These are phyloP conservation scores for Phrynosoma platyrhinos DNA, from an alignment of 2,113 vertebrate genomes.

Conservation along the genomic window DNA sequence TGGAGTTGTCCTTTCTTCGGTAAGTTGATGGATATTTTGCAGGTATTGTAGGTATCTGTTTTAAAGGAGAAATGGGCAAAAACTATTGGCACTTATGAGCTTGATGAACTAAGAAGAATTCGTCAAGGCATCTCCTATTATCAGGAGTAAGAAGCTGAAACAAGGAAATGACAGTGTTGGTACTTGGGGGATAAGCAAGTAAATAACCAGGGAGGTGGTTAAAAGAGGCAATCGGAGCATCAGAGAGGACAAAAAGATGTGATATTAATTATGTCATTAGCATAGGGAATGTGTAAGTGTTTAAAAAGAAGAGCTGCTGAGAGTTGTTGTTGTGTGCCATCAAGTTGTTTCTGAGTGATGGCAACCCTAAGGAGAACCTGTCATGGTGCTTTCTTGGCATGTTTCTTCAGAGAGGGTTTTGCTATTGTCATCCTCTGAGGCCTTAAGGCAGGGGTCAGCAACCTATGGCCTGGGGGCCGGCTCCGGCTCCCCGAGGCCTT, in stretches of 20 bases:
- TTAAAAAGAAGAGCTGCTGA: not conserved
- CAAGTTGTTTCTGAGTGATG: too few species aligned
- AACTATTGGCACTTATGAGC: constrained; percentile 1
- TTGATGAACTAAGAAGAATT: not conserved
- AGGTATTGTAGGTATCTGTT: constrained; percentile 14
- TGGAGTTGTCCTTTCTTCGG: constrained; percentile 49
- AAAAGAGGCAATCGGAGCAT: not conserved
- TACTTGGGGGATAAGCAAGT: not conserved
- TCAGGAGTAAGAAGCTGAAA: constrained; percentile 12
- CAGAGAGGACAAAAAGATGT: not conserved
- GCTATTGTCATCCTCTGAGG: too few species aligned
- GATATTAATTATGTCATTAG: not conserved
- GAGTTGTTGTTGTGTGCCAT: not conserved
- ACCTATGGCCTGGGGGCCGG: too few species aligned
- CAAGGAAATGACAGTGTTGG: not conserved
- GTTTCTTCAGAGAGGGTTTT: too few species aligned
- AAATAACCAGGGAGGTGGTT: not conserved
- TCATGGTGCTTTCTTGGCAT: too few species aligned
- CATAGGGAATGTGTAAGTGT: not conserved
- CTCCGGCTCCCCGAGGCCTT: too few species aligned
- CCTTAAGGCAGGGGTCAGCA: too few species aligned
- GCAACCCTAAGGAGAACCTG: too few species aligned
- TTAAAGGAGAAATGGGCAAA: constrained; percentile 41
- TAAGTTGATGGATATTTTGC: constrained; percentile 50
- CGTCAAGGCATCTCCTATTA: constrained; percentile 10